These are phyloP conservation scores for Parelbella ahira DNA, from an alignment of 2,888 invertebrate species.

Conservation along the genomic window DNA sequence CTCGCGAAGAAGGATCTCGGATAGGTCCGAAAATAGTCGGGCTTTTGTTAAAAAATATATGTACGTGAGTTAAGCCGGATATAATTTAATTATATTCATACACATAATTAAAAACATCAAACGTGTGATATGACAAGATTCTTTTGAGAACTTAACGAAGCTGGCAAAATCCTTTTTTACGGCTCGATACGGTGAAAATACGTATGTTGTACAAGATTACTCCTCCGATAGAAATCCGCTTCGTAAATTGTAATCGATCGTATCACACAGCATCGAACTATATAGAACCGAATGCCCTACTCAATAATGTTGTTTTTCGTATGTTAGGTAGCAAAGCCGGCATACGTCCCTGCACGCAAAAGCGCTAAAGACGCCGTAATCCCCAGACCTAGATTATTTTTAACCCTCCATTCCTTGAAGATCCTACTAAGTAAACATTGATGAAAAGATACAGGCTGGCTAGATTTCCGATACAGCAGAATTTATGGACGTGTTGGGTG, in stretches of 20 bases:
- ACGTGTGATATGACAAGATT: background rate
- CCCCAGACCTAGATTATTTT: constrained; percentile 55
- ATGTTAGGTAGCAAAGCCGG: too few relatives aligned
- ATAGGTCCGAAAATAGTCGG: too few relatives aligned
- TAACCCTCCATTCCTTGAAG: constrained; percentile 45
- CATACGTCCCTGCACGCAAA: constrained; percentile 40
- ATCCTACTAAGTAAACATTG: constrained; percentile 45
- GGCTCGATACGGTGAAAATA: constrained; percentile 5
- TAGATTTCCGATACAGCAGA: constrained; percentile 38
- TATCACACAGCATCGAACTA: constrained; percentile 25
- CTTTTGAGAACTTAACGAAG: constrained; percentile 9
- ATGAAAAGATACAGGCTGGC: constrained; percentile 37
- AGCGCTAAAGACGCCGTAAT: constrained; percentile 56
- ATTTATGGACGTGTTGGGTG: constrained; percentile 12
- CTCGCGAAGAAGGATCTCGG: too few relatives aligned
- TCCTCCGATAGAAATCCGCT: constrained; percentile 56
- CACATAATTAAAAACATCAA: constrained; percentile 3
- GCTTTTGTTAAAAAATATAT: too few relatives aligned
- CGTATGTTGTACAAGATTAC: too few relatives aligned
- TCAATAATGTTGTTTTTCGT: background rate
- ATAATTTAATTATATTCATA: too few relatives aligned
- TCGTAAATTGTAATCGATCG: constrained; percentile 56
- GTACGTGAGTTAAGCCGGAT: too few relatives aligned
- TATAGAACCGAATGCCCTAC: constrained; percentile 35
- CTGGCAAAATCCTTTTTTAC: constrained; percentile 9